phyloP scores from a whole-genome alignment of 2,888 invertebrate genomes.

The Hypercompe scribonia region DNA sequence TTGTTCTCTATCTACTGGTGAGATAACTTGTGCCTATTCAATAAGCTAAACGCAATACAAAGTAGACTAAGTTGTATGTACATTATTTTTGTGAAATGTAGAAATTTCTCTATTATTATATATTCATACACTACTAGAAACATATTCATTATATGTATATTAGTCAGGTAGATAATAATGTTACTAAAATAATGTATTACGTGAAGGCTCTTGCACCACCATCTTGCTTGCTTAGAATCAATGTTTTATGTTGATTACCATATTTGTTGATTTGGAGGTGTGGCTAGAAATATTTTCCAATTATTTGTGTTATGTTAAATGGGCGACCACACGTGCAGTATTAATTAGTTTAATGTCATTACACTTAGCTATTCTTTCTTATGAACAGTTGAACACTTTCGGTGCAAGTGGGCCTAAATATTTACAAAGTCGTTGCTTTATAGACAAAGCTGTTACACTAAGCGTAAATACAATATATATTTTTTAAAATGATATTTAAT shows the following conservation, averaged over 20 bases:
- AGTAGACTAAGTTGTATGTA: slow-evolving; percentile 33
- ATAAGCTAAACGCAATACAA: slow-evolving; percentile 27
- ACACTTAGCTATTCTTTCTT: slow-evolving; percentile 27
- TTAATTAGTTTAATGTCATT: slow-evolving; percentile 29
- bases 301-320: slow-evolving; percentile 21
- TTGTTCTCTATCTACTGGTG: slow-evolving; percentile 22
- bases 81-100: slow-evolving; percentile 37
- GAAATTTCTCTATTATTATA: slow-evolving; percentile 14
- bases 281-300: slow-evolving; percentile 12
- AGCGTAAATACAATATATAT: slow-evolving; percentile 47
- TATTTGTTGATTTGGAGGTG: slow-evolving; percentile 1
- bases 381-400: slow-evolving; percentile 20
- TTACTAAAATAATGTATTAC: slow-evolving; percentile 8
- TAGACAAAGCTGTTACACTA: slow-evolving; percentile 37
- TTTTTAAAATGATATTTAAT: slow-evolving; percentile 46
- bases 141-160: slow-evolving; percentile 16
- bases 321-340: slow-evolving; percentile 37
- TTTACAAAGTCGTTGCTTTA: slow-evolving; percentile 33
- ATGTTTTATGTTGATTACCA: slow-evolving; percentile 13
- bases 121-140: slow-evolving; percentile 8
- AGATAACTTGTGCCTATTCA: slow-evolving; percentile 40
- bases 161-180: slow-evolving; percentile 10
- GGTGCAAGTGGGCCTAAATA: slow-evolving; percentile 52
- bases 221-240: slow-evolving; percentile 8
- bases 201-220: slow-evolving; percentile 46